Evolutionary conservation across 2,888 invertebrate species (phyloP).

Genomic region (Boloria euphrosyne): DNA sequence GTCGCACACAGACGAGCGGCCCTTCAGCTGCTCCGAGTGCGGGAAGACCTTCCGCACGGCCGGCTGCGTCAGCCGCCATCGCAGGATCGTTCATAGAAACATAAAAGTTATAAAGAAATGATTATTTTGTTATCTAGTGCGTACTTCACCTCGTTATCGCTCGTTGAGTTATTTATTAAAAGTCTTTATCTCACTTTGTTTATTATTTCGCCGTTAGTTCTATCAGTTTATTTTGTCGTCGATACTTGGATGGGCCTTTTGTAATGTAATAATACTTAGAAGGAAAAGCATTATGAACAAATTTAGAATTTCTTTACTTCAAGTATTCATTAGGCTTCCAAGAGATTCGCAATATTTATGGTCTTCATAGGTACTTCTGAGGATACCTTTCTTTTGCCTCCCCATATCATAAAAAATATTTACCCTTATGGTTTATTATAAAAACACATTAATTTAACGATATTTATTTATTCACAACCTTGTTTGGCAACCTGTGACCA

Average conservation of each 20-base stretch:
- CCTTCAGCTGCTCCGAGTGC: slow-evolving; percentile 72
- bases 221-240: not conserved
- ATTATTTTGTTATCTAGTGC: slow-evolving; percentile 40
- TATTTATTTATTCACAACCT: no score
- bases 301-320: no score
- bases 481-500: no score
- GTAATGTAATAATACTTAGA: not conserved
- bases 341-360: not conserved
- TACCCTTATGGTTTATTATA: no score
- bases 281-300: no score
- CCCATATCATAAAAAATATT: no score
- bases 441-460: no score
- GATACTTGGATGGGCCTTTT: not conserved
- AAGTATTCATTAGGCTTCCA: not conserved
- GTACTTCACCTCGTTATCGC: slow-evolving; percentile 41
- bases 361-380: not conserved
- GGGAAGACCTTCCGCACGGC: slow-evolving; percentile 77
- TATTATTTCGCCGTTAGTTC: slow-evolving; percentile 20
- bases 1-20: slow-evolving; percentile 75
- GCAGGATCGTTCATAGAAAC: slow-evolving; percentile 66
- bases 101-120: slow-evolving; percentile 35
- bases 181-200: slow-evolving; percentile 36
- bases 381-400: no score
- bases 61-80: slow-evolving; percentile 75
- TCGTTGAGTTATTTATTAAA: slow-evolving; percentile 42